Evolutionary conservation across 2,888 invertebrate genomes (phyloP).

Genomic region (Acronicta aceris): DNA sequence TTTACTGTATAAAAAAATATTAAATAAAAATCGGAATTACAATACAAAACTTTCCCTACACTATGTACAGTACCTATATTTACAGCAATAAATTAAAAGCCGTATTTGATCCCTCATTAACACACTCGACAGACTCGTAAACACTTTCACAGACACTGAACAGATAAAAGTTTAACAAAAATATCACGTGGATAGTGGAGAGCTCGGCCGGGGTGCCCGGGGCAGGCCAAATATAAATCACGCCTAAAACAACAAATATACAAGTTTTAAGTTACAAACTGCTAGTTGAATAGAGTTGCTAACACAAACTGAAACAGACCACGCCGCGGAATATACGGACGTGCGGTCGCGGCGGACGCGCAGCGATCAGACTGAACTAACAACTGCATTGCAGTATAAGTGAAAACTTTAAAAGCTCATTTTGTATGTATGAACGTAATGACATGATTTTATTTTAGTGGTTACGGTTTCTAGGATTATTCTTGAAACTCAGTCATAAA

Average conservation of each 20-base stretch:
- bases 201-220: slow-evolving; percentile 20
- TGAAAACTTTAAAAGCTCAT: no score
- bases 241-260: slow-evolving; percentile 58
- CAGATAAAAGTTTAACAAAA: slow-evolving; percentile 57
- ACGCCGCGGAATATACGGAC: slow-evolving; percentile 21
- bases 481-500: no score
- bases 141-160: slow-evolving; percentile 51
- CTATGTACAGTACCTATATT: neutral
- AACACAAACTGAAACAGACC: slow-evolving; percentile 48
- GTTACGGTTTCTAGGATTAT: no score
- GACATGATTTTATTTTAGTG: no score
- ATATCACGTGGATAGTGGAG: slow-evolving; percentile 42
- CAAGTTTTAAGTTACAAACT: slow-evolving; percentile 57
- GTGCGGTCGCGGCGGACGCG: slow-evolving; percentile 20
- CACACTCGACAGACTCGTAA: slow-evolving; percentile 37
- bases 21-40: slow-evolving; percentile 2
- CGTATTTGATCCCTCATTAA: slow-evolving; percentile 46
- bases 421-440: no score
- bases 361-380: neutral
- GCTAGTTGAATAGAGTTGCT: slow-evolving; percentile 46
- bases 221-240: slow-evolving; percentile 58
- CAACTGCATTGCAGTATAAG: slow-evolving; percentile 6
- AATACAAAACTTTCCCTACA: neutral
- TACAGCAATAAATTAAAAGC: slow-evolving; percentile 13
- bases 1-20: no score